Evolutionary conservation across 2,113 vertebrate species (phyloP), one percentile per base, ranked within the genome.

Genomic region (Capreolus pygargus): DNA sequence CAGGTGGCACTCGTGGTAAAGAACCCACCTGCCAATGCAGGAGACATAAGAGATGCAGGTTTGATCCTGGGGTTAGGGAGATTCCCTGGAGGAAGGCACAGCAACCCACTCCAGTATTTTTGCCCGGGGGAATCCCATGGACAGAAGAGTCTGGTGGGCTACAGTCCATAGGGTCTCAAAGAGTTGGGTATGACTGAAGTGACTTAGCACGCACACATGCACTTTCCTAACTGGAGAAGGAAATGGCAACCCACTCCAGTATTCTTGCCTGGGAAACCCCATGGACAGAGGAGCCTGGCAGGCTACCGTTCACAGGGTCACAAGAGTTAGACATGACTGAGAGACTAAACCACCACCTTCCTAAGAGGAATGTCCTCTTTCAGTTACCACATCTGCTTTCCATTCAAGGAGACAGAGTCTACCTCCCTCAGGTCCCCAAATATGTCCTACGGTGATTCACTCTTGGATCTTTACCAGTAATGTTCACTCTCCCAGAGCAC

Each of bases 241-340:
- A 43, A 76, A 76, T 14, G 36, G 36, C 70, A 43, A 43, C 36
- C 12, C 36, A 25, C 6, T 25, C 70, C 36, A 74, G 23, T 76
- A 27, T 7, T 76, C 23, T 43, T 43, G 36, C 70, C 70, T 76
- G 70, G 28, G 70, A 14, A 43, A 14, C 6, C 39, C 36, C 23
- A 43, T 2, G 36, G 70, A 76, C 70, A 43, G 36, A 76, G 70
- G 36, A 43, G 6, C 70, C 70, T 76, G 6, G 21, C 0, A 6
- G 70, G 12, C 70, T 43, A 43, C 39, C 0, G 0, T 27, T 14
- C 12, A 1, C 4, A 23, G 70, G 23, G 39, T 43, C 1, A 0
- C 39, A 27, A 13, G 39, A 76, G 70, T 76, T 76, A 76, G 1
- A 43, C 39, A 15, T 27, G 1, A 43, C 39, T 43, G 12, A 76